Conservation (phyloP, 2,888 invertebrate species). For the Tenthredo distinguenda region DNA sequence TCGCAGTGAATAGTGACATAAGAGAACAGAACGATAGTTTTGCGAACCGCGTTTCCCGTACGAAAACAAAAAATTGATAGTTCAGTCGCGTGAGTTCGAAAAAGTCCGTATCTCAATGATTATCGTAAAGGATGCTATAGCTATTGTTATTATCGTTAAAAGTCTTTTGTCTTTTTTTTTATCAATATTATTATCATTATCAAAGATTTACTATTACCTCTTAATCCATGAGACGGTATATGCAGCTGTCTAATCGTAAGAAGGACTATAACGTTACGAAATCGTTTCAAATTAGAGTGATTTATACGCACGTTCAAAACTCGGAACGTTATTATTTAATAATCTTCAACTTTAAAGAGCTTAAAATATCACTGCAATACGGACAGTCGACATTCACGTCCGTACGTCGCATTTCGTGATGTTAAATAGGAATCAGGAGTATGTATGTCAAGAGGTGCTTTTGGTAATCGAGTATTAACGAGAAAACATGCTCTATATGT, state of each 20-base stretch:
- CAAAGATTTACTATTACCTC: neutral
- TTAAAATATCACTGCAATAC: neutral
- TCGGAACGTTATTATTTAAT: neutral
- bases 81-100: slow-evolving; percentile 57
- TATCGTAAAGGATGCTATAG: slow-evolving; percentile 55
- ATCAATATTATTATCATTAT: neutral
- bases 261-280: neutral
- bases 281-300: neutral
- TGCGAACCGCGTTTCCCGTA: neutral
- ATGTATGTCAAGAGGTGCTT: neutral
- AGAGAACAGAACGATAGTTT: neutral
- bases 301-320: neutral
- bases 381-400: neutral
- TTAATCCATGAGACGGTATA: neutral
- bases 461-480: slow-evolving; percentile 12
- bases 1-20: neutral
- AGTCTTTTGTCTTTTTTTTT: slow-evolving; percentile 4
- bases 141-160: slow-evolving; percentile 50
- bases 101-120: slow-evolving; percentile 59
- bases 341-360: neutral
- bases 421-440: slow-evolving; percentile 8
- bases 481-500: slow-evolving; percentile 35
- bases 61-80: neutral
- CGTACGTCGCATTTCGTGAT: neutral
- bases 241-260: neutral